Percentiles rank a stretch among this genome's conserved stretches.
Conservation (phyloP, 1,140 invertebrate genomes). For the Arion vulgaris region DNA sequence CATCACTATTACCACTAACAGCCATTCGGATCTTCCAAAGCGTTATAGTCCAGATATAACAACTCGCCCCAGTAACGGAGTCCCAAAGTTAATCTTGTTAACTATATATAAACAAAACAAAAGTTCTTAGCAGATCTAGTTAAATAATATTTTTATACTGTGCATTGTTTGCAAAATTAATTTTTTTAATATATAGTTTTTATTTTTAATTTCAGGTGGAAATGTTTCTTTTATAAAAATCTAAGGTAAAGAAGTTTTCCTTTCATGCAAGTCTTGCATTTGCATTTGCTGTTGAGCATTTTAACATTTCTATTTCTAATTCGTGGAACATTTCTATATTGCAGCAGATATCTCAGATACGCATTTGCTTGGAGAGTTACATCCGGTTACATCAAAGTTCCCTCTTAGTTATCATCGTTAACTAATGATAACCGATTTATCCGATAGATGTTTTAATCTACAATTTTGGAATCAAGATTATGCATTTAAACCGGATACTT, state of each 20-base stretch:
- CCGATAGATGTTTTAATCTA: background rate
- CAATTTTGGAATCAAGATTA: background rate
- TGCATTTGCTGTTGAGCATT: slow-evolving; percentile 75
- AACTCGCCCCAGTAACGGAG: too few relatives aligned
- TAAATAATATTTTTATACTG: too few relatives aligned
- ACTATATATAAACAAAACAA: too few relatives aligned
- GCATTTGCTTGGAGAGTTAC: background rate
- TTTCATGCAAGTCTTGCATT: slow-evolving; percentile 76
- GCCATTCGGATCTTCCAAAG: too few relatives aligned
- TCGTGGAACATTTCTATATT: too few relatives aligned
- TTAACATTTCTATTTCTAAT: slow-evolving; percentile 76
- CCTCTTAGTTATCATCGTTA: background rate
- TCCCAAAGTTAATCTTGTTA: too few relatives aligned
- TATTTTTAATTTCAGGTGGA: slow-evolving; percentile 69
- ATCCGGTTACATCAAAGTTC: background rate
- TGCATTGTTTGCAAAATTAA: too few relatives aligned
- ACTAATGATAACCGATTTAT: background rate
- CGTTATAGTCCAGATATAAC: too few relatives aligned
- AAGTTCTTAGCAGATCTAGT: too few relatives aligned
- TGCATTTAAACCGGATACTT: background rate
- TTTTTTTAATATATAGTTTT: too few relatives aligned
- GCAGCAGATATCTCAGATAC: slow-evolving; percentile 67
- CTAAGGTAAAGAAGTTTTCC: slow-evolving; percentile 75
- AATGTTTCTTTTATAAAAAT: slow-evolving; percentile 75
- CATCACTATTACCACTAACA: too few relatives aligned